Conservation (phyloP, 2,113 vertebrate species). For the Rafetus swinhoei region DNA sequence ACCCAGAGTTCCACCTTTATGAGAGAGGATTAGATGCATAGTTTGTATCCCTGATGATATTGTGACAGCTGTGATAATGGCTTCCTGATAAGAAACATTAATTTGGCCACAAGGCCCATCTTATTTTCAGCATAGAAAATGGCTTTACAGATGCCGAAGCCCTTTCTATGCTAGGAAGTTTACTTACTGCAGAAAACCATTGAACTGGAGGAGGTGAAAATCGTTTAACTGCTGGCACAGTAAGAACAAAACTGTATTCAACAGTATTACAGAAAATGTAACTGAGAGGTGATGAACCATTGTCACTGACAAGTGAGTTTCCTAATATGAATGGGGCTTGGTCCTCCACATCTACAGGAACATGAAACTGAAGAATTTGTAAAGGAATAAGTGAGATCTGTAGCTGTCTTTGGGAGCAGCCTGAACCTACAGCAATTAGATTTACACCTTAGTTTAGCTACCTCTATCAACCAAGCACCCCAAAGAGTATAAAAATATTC, state of each 20-base stretch:
- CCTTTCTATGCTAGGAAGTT: neutral
- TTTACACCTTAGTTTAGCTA: neutral
- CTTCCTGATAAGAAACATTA: neutral
- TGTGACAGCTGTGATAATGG: neutral
- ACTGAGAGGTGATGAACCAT: neutral
- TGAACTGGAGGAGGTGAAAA: neutral
- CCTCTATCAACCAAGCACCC: neutral
- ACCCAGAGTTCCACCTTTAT: neutral
- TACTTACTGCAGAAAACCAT: neutral
- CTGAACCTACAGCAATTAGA: neutral
- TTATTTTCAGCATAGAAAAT: neutral
- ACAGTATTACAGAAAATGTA: neutral
- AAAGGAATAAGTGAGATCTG: neutral
- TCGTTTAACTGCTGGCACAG: neutral
- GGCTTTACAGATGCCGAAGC: accelerated
- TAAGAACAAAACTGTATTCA: neutral
- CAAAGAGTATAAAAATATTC: neutral
- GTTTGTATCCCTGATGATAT: neutral
- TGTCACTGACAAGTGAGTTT: neutral
- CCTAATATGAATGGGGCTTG: neutral
- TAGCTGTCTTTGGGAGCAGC: neutral
- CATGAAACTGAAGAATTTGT: neutral
- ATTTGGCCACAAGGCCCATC: neutral
- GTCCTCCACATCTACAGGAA: neutral
- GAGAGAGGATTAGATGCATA: neutral